phyloP scores from a whole-genome alignment of 1,140 invertebrate genomes.

The Pararge aegeria region DNA sequence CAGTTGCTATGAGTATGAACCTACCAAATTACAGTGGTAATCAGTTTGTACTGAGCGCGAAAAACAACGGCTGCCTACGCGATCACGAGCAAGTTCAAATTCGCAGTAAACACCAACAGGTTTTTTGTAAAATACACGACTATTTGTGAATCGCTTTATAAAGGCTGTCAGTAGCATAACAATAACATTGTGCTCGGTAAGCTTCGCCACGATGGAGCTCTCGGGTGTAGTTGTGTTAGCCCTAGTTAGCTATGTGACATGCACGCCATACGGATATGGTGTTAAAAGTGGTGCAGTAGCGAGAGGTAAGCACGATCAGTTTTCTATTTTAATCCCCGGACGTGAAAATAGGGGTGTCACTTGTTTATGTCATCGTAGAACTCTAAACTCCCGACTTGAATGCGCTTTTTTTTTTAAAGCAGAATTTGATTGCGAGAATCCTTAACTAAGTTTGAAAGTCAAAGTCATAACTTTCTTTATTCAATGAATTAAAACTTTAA shows the following conservation, averaged over 20 bases:
- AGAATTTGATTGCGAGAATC: no score
- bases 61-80: conserved; percentile 40
- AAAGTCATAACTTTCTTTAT: no score
- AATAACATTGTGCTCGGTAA: conserved; percentile 60
- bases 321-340: conserved; percentile 2
- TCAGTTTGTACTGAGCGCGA: conserved; percentile 33
- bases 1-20: conserved; percentile 35
- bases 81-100: conserved; percentile 52
- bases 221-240: conserved; percentile 49
- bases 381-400: no score
- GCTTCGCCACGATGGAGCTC: conserved; percentile 68
- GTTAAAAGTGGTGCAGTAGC: conserved; percentile 54
- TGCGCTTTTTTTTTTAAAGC: no score
- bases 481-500: no score
- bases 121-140: conserved; percentile 62
- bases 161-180: conserved; percentile 47
- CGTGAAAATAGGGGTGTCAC: no score
- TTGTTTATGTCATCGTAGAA: no score
- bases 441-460: no score
- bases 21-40: neutral
- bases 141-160: conserved; percentile 76
- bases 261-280: conserved; percentile 60
- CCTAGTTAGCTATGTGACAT: conserved; percentile 45
- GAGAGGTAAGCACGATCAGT: conserved; percentile 47
- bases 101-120: conserved; percentile 62